Conservation (phyloP, 2,888 invertebrate genomes). For the Erebia epiphron region DNA sequence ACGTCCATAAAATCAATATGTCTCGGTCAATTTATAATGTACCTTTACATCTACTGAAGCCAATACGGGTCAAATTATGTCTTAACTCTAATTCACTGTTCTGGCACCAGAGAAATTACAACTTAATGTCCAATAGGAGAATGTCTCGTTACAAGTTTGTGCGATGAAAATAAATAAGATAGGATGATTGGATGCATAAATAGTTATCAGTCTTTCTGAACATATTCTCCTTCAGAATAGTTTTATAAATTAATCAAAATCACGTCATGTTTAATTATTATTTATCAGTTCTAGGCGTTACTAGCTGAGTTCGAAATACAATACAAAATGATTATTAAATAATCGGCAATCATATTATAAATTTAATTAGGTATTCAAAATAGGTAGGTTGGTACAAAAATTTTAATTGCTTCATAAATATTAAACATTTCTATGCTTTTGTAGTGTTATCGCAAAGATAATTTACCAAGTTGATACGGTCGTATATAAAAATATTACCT, state of each 20-base stretch:
- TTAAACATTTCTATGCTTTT: conserved; percentile 1
- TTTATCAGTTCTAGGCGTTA: neutral
- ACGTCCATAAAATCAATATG: too few relatives aligned
- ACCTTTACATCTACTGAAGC: too few relatives aligned
- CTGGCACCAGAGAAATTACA: neutral
- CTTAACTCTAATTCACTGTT: neutral
- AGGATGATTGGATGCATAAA: too few relatives aligned
- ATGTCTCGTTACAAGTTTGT: too few relatives aligned
- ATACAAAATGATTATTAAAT: conserved; percentile 2
- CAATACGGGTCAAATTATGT: too few relatives aligned
- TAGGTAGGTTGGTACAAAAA: neutral
- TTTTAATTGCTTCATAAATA: conserved; percentile 20
- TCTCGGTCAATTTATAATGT: too few relatives aligned
- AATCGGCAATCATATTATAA: neutral
- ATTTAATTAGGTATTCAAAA: conserved; percentile 6
- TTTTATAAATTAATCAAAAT: too few relatives aligned
- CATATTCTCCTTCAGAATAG: too few relatives aligned
- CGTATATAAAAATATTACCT: neutral
- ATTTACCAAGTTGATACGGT: neutral
- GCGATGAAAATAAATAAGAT: too few relatives aligned
- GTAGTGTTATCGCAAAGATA: conserved; percentile 16
- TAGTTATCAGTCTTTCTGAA: too few relatives aligned
- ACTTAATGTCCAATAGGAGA: too few relatives aligned
- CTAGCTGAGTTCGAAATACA: neutral
- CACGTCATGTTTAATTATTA: too few relatives aligned